These are phyloP conservation scores for Aphelocoma californica DNA, from an alignment of 2,797 vertebrate species.

Conservation along the genomic window DNA sequence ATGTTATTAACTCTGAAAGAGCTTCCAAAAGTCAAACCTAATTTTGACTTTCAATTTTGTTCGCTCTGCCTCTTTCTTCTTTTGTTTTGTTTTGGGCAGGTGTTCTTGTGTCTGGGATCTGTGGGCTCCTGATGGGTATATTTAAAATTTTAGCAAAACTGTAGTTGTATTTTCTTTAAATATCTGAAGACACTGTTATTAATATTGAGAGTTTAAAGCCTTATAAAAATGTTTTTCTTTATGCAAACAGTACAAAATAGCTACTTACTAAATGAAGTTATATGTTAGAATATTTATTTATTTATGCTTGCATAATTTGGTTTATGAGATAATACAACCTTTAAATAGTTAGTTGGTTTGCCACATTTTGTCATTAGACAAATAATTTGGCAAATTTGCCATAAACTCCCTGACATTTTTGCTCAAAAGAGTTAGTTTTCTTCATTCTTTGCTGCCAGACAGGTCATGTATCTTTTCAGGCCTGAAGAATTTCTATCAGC, in stretches of 20 bases:
- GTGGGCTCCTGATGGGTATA: neutral
- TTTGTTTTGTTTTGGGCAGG: neutral
- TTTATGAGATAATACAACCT: neutral
- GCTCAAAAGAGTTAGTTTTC: conserved; percentile 47
- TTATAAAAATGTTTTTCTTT: neutral
- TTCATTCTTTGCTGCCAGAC: conserved; percentile 53
- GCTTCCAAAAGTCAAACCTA: neutral
- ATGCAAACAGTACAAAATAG: neutral
- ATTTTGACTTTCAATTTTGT: neutral
- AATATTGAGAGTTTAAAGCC: neutral
- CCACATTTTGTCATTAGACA: neutral
- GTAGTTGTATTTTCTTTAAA: neutral
- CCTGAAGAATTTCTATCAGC: conserved; percentile 50
- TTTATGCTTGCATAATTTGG: neutral
- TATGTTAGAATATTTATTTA: neutral
- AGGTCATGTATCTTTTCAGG: conserved; percentile 56
- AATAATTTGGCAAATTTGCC: conserved; percentile 19
- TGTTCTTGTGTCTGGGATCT: neutral
- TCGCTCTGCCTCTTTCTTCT: neutral
- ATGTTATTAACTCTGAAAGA: neutral
- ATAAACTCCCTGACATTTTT: conserved; percentile 28
- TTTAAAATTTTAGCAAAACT: neutral
- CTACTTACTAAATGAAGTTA: neutral
- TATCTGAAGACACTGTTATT: neutral
- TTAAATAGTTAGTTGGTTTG: neutral